Conservation (phyloP, 2,113 vertebrate species). For the Chaetodon trifascialis region DNA sequence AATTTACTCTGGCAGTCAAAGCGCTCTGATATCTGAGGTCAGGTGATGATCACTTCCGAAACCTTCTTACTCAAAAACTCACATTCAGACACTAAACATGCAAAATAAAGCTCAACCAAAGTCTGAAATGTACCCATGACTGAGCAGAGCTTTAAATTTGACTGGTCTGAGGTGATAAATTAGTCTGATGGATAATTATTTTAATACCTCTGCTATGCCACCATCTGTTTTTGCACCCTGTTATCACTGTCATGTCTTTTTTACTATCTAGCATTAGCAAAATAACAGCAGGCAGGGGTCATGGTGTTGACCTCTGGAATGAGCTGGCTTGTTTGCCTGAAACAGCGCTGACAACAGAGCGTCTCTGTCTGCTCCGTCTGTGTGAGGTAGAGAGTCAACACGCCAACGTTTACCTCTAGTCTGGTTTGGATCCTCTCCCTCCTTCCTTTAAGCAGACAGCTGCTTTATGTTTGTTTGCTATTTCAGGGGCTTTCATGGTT, state of each 20-base stretch:
- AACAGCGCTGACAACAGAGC: conserved; percentile 57
- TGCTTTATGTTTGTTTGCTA: conserved; percentile 74
- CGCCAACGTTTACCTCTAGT: conserved; percentile 69
- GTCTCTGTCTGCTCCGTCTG: conserved; percentile 63
- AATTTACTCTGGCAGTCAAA: conserved; percentile 23
- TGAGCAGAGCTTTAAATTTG: background rate
- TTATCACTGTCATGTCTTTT: conserved; percentile 26
- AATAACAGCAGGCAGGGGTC: conserved; percentile 47
- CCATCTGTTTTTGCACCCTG: conserved; percentile 2
- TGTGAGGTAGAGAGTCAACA: conserved; percentile 68
- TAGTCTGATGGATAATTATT: background rate
- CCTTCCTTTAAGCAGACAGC: conserved; percentile 61
- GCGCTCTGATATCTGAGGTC: conserved; percentile 10
- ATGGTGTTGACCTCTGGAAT: conserved; percentile 36
- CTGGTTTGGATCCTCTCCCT: conserved; percentile 62
- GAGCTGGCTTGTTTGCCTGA: conserved; percentile 41
- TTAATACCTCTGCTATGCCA: background rate
- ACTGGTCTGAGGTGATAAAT: background rate
- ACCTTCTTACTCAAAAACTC: background rate
- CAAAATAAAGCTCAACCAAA: background rate
- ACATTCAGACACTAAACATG: background rate
- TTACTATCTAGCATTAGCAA: background rate
- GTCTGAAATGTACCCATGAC: background rate
- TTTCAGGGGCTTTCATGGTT: conserved; percentile 66
- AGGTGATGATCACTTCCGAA: background rate